Evolutionary conservation across 2,113 vertebrate genomes (phyloP), one percentile per base, ranked within the genome.

Genomic region (Saguinus imperator): DNA sequence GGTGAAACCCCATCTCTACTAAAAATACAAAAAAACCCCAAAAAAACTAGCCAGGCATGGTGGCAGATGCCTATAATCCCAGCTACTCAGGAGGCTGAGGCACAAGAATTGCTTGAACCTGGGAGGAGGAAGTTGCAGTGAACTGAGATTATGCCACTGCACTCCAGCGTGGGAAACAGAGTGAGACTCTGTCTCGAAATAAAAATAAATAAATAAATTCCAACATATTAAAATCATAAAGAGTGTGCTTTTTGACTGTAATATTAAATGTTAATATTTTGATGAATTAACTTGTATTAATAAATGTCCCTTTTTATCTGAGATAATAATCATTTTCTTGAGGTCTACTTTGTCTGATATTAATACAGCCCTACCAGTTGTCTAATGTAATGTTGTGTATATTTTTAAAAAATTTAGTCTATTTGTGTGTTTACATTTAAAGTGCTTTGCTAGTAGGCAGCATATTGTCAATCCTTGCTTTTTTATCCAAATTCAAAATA

Each of bases 381-480:
- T 61, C 14, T 75, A 84, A 89, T 57, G 25, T 27, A 92, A 57
- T 86, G 16, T 48, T 50, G 25, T 64, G 27, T 64, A 32, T 29
- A 27, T 85, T 43, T 58, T 58, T 35, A 20, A 1, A 72, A 94
- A 90, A 61, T 52, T 82, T 43, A 87, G 58, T 29, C 25, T 81
- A 84, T 86, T 77, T 91, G 12, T 91, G 37, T 91, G n/a, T 79
- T 94, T 91, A 91, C 40, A 88, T 80, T 80, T 90, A 89, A 95
- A 89, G 23, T 89, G 58, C 21, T 87, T 83, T 27, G 43, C 25
- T 73, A 40, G 88, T 40, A 94, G 23, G 73, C 3, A 93, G 45
- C 73, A 68, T 50, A 81, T 45, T 83, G 32, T 37, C 93, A 55
- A 58, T 61, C 76, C 23, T 88, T 90, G 29, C 29, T 66, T 93